phyloP scores from a whole-genome alignment of 2,113 vertebrate species.

The Riparia riparia region DNA sequence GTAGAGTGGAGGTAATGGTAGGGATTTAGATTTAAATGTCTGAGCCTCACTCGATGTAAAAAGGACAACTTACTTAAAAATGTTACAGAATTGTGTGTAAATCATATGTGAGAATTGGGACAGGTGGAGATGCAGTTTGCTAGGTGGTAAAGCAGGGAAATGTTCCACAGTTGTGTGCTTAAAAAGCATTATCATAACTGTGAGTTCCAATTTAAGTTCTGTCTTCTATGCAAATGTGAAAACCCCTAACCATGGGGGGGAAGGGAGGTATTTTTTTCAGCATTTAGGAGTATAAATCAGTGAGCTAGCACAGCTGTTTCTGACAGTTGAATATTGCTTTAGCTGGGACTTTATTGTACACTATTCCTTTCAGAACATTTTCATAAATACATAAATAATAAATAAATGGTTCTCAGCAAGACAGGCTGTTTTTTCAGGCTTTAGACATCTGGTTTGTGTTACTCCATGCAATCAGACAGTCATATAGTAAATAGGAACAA shows the following conservation, averaged over 20 bases:
- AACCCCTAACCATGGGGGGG: not conserved
- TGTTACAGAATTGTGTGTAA: not conserved
- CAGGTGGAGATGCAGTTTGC: not conserved
- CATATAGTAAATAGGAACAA: not conserved
- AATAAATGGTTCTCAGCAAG: not conserved
- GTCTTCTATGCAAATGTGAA: not conserved
- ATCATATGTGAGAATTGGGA: not conserved
- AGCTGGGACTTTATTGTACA: not conserved
- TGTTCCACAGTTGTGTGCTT: not conserved
- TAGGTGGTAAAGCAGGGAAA: not conserved
- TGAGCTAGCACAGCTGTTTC: not conserved
- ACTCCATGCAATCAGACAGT: not conserved
- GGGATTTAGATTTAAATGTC: not conserved
- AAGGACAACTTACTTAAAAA: not conserved
- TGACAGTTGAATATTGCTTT: not conserved
- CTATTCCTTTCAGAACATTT: not conserved
- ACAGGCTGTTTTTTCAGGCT: not conserved
- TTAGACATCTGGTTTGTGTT: not conserved
- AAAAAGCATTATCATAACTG: not conserved
- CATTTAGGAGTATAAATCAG: not conserved
- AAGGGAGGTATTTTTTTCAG: not conserved
- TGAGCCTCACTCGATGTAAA: not conserved
- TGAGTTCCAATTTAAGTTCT: not conserved
- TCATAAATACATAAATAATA: slow-evolving; percentile 2
- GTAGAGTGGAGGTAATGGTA: not conserved